These are phyloP conservation scores for Caenorhabditis remanei DNA, from an alignment of 1,140 invertebrate species.

Conservation along the genomic window DNA sequence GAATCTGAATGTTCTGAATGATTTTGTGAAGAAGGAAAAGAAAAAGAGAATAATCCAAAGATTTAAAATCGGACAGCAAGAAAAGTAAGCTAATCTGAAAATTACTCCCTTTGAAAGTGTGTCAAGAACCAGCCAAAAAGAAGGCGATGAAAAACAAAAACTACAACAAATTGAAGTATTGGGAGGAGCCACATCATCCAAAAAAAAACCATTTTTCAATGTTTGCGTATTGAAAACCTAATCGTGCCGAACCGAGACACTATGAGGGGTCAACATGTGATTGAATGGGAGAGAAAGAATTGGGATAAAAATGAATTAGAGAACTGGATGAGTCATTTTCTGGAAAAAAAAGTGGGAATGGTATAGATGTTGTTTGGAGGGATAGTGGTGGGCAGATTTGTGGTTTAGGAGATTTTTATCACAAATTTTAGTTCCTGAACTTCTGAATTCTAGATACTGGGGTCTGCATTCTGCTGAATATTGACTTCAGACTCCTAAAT, in stretches of 20 bases:
- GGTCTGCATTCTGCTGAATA: too few relatives aligned
- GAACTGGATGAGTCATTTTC: background rate
- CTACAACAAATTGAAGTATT: background rate
- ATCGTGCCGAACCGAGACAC: constrained; percentile 1
- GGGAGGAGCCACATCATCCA: background rate
- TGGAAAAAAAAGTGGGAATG: background rate
- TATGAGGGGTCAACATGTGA: constrained; percentile 45
- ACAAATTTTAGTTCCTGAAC: too few relatives aligned
- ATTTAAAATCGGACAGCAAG: background rate
- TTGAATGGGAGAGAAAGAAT: background rate
- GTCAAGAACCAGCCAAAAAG: background rate
- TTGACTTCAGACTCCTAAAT: too few relatives aligned
- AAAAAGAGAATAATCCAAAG: constrained; percentile 8
- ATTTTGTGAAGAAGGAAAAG: background rate
- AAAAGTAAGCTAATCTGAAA: constrained; percentile 35
- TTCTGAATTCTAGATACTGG: too few relatives aligned
- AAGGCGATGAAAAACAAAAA: background rate
- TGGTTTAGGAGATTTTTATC: too few relatives aligned
- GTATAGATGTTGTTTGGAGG: too few relatives aligned
- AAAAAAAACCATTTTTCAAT: background rate
- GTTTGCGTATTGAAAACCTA: constrained; percentile 46
- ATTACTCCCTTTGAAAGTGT: background rate
- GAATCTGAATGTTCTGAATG: background rate
- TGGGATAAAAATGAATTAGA: background rate
- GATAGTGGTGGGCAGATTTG: too few relatives aligned